phyloP scores from a whole-genome alignment of 2,888 invertebrate species.

The Neoaliturus tenellus region DNA sequence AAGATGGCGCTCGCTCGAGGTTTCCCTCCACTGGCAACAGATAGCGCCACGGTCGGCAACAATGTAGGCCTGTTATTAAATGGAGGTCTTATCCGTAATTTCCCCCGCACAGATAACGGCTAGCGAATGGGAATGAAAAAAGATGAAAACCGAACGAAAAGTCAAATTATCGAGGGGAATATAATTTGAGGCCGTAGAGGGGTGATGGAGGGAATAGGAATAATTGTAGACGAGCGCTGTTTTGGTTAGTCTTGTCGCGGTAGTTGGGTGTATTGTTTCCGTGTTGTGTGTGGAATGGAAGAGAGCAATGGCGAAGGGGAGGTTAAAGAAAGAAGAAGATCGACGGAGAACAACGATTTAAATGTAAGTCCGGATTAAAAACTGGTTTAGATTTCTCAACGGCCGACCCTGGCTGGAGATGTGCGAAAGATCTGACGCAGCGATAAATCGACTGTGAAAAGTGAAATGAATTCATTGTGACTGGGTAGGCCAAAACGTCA shows the following conservation, averaged over 20 bases:
- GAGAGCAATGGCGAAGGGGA: slow-evolving; percentile 57
- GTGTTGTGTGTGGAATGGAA: slow-evolving; percentile 49
- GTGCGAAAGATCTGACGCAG: background rate
- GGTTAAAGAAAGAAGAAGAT: slow-evolving; percentile 55
- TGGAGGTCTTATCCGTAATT: slow-evolving; percentile 60
- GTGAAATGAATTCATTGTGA: slow-evolving; percentile 10
- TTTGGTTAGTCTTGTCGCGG: slow-evolving; percentile 53
- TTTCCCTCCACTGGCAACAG: slow-evolving; percentile 1
- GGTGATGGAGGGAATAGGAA: slow-evolving; percentile 56
- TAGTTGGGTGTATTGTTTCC: slow-evolving; percentile 46
- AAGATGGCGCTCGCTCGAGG: slow-evolving; percentile 18
- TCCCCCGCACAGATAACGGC: slow-evolving; percentile 58
- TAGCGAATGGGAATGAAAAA: slow-evolving; percentile 58
- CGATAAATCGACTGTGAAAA: background rate
- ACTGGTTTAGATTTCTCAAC: slow-evolving; percentile 31
- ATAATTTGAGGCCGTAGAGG: slow-evolving; percentile 60
- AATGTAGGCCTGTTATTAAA: slow-evolving; percentile 58
- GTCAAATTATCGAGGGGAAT: slow-evolving; percentile 61
- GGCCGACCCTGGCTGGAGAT: background rate
- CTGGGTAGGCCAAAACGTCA: slow-evolving; percentile 27
- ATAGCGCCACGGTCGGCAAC: slow-evolving; percentile 52
- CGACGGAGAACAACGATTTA: slow-evolving; percentile 53
- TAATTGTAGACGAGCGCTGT: slow-evolving; percentile 53
- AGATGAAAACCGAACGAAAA: slow-evolving; percentile 60
- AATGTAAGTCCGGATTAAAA: slow-evolving; percentile 48